Evolutionary conservation across 2,888 invertebrate species (phyloP), one percentile per base, ranked within the genome.

Genomic region (Metallyticus violacea): DNA sequence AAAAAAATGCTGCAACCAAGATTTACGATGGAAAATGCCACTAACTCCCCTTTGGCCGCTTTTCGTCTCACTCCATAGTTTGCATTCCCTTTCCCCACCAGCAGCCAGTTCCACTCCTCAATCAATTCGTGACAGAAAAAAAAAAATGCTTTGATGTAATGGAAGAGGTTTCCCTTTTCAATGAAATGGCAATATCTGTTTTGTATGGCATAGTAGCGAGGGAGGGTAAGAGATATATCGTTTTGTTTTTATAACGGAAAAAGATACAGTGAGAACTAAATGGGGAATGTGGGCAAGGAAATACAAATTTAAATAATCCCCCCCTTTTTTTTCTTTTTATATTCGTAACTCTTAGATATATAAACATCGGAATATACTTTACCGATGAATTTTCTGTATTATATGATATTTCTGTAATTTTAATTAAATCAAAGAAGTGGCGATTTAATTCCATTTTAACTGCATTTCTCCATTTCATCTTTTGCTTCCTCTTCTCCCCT

Each of bases 1-100:
- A 83, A 83, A 83, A 83, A 62, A 62, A 15, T 77, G 77, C 40
- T 77, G 27, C 83, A 77, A 2, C 25, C 76, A 83, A 83, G 83
- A 83, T 83, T 83, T 83, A 83, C 83, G 83, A 83, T 77, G n/a
- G 83, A 83, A 83, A 83, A 83, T 62, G 40, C 40, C 40, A 62
- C 40, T 62, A 62, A 62, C 40, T 62, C 40, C 40, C 40, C 40
- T 62, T 62, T 62, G 15, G 22, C 40, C 40, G 40, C 40, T n/a
- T n/a, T n/a, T n/a, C n/a, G n/a, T n/a, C n/a, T n/a, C n/a, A n/a
- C n/a, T n/a, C n/a, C n/a, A n/a, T n/a, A n/a, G 40, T 62, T 62
- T 62, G 40, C 40, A 62, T 62, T 62, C 40, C 40, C 40, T 15
- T 62, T 62, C 40, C 40, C 40, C 22, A 62, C 40, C 40, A 22